Base-by-base conservation (phyloP, 2,888 invertebrate species). In the Drosophila diplacantha region DNA sequence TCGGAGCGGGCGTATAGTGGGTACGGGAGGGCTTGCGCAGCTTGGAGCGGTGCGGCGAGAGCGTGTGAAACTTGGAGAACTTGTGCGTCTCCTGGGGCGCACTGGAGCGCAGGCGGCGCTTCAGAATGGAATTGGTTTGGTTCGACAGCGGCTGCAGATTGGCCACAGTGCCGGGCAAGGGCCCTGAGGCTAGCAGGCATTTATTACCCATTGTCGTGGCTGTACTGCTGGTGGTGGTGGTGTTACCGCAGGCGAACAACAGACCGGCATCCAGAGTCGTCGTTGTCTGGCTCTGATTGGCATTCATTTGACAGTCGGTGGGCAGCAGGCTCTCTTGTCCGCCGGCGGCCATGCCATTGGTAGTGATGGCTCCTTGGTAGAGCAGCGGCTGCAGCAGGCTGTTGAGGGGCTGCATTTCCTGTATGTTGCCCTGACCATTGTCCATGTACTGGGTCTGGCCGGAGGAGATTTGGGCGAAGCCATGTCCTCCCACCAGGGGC, bases 1-100 rank as follows among this genome's bases (percentile, higher is more conserved):
- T 95, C 0, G 99, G 99, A 29, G 96, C 95, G 14, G 99, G 98
- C 0, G 98, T 98, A 88, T 95, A 99, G 64, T 91, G 91, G 6
- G 85, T 87, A 1, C 87, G 83, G 4, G 88, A 87, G 49, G 90
- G 88, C 18, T 87, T 87, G 7, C 88, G 84, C 58, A 88, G 69
- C 70, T 88, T 88, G 9, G 88, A 88, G 20, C 86, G 86, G 61
- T 85, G 88, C 14, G 87, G 86, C 31, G 85, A 84, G 0, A 86
- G 71, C 0, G 85, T 80, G 43, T 86, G 87, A 68, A 85, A 86
- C 69, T 86, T 86, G 37, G 86, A 82, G 53, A 82, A 79, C 54
- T 80, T 85, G 50, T 85, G 78, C 29, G 73, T 71, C 52, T 81
- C 75, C 38, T 78, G 83, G 8, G 74, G 61, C n/a, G 77, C 81